Evolutionary conservation across 2,888 invertebrate species (phyloP).

Genomic region (Cordilura impudica): DNA sequence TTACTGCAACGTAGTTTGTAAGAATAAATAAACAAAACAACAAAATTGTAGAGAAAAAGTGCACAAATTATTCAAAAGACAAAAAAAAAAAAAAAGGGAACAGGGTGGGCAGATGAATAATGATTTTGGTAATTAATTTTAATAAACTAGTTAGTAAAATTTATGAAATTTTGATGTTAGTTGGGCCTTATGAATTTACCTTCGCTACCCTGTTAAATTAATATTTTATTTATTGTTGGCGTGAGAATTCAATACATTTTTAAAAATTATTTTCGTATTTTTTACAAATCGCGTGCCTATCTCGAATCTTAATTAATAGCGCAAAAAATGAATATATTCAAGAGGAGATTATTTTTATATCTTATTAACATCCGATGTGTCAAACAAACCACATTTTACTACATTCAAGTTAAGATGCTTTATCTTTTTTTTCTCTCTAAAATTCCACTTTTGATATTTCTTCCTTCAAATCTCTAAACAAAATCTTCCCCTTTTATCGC

Average conservation of each 20-base stretch:
- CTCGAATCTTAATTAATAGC: slow-evolving; percentile 5
- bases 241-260: background rate
- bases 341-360: background rate
- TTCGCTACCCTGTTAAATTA: background rate
- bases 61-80: background rate
- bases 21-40: slow-evolving; percentile 8
- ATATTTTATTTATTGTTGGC: background rate
- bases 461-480: slow-evolving; percentile 1
- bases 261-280: background rate
- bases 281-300: slow-evolving; percentile 44
- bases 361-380: too few relatives aligned
- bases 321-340: background rate
- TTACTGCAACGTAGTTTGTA: slow-evolving; percentile 49
- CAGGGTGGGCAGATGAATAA: slow-evolving; percentile 9
- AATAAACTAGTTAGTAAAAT: too few relatives aligned
- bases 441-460: background rate
- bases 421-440: background rate
- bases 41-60: background rate
- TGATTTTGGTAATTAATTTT: too few relatives aligned
- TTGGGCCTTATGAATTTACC: too few relatives aligned
- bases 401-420: background rate
- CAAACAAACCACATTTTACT: slow-evolving; percentile 1
- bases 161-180: background rate
- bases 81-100: background rate
- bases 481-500: slow-evolving; percentile 10